Base-by-base conservation (phyloP, 2,888 invertebrate genomes). In the Steinernema scapterisci region DNA sequence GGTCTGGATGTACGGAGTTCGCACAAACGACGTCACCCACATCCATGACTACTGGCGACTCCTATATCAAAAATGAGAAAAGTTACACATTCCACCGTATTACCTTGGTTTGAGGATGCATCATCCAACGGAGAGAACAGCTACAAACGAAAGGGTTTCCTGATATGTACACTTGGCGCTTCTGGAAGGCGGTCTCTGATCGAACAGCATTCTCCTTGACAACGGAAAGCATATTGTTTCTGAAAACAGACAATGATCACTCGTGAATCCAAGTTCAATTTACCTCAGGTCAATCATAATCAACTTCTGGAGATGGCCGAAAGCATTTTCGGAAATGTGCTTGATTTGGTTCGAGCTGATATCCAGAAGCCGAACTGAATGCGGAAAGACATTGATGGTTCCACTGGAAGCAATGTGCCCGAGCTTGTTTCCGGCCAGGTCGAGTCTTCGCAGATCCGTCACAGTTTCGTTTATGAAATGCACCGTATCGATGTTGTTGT, bases 231-330 rank as follows among this genome's bases (percentile, higher is more conserved):
- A 11, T 16, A 52, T 76, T 76, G 51, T 77, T 77, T 31, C 76
- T 76, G 43, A 38, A 76, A 71, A 16, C 13, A 5, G 44, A 25
- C n/a, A 71, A 11, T n/a, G 27, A 16, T 11, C 27, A 25, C 13
- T 48, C 48, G 45, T 16, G 45, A n/a, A 38, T 7, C n/a, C 3
- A 48, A 5, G 19, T 48, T 16, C 13, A 16, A 44, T 19, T 19
- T 45, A 76, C 76, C 77, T 77, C 7, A 76, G 38, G 44, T 76
- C 76, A 25, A 76, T 46, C 77, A 73, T 71, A 7, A 52, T 54
- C 48, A 76, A 43, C 19, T 71, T 72, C 16, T 52, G 21, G 21
- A 76, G 51, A 19, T 72, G 54, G 25, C 43, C 13, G 19, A 76
- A 77, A 0, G 76, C 72, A 0, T 45, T 27, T 13, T 71, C 77